Conservation (phyloP, 2,888 invertebrate genomes). For the Brachylomia viminalis region DNA sequence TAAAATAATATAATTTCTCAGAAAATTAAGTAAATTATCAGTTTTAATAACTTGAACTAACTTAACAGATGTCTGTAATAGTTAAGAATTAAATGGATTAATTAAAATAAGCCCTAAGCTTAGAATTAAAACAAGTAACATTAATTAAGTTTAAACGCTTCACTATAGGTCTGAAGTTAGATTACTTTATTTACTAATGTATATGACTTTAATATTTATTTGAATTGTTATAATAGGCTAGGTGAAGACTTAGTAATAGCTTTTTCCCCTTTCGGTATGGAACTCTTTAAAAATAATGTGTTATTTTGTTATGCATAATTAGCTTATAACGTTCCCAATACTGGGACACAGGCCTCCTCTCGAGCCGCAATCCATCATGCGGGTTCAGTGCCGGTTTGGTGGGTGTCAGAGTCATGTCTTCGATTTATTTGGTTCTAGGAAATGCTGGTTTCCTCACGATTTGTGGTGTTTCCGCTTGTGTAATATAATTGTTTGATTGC, state of each 20-base stretch:
- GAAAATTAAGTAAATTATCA: background rate
- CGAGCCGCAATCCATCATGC: too few species aligned
- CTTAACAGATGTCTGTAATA: conserved; percentile 52
- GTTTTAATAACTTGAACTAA: conserved; percentile 37
- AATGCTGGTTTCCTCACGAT: background rate
- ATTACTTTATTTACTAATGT: conserved; percentile 24
- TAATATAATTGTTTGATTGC: background rate
- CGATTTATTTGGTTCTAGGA: background rate
- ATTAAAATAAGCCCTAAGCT: conserved; percentile 33
- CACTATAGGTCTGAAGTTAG: conserved; percentile 25
- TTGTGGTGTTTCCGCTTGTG: background rate
- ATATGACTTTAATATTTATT: background rate
- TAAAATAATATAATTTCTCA: background rate
- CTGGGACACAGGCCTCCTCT: background rate
- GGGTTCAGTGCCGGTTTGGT: background rate
- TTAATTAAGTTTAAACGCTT: conserved; percentile 40
- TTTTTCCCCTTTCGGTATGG: background rate
- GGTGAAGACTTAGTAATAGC: too few species aligned
- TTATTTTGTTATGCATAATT: background rate
- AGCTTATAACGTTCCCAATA: background rate
- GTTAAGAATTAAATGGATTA: conserved; percentile 36
- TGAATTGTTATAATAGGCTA: background rate
- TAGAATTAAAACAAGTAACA: conserved; percentile 35
- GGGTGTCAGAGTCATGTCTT: background rate
- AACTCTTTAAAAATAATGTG: background rate